Evolutionary conservation across 2,888 invertebrate genomes (phyloP).

Genomic region (Camponotus fellah): DNA sequence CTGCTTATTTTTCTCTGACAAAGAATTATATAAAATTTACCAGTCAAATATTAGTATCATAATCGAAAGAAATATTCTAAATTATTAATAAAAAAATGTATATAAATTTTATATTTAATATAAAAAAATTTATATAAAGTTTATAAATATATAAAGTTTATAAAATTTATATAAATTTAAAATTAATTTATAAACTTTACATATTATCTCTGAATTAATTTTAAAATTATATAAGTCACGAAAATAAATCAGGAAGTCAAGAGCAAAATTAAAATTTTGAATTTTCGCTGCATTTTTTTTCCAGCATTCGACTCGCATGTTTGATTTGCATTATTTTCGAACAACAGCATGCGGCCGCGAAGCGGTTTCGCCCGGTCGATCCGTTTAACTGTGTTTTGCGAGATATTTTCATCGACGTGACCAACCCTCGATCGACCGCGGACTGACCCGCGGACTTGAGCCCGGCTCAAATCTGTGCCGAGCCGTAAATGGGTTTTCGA

Average conservation of each 20-base stretch:
- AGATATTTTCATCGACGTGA: slow-evolving; percentile 38
- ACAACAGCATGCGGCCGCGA: not conserved
- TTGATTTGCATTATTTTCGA: not conserved
- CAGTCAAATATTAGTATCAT: not conserved
- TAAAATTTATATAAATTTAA: not conserved
- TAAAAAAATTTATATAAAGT: not conserved
- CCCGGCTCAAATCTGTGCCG: not conserved
- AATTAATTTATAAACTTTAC: not conserved
- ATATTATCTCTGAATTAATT: not conserved
- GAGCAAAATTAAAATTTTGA: not conserved
- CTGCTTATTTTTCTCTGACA: not conserved
- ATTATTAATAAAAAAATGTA: not conserved
- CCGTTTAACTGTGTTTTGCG: slow-evolving; percentile 12
- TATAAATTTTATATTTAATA: not conserved
- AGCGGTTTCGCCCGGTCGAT: not conserved
- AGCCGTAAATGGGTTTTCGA: not conserved
- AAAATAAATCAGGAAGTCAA: not conserved
- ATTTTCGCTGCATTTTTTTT: not conserved
- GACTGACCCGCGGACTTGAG: slow-evolving; percentile 25
- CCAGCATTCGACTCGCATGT: not conserved
- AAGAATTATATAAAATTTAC: slow-evolving; percentile 3
- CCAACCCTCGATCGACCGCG: slow-evolving; percentile 34
- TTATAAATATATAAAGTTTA: not conserved
- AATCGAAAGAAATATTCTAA: not conserved
- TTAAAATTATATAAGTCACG: not conserved